phyloP scores from a whole-genome alignment of 2,113 vertebrate genomes.

The Pelobates fuscus region DNA sequence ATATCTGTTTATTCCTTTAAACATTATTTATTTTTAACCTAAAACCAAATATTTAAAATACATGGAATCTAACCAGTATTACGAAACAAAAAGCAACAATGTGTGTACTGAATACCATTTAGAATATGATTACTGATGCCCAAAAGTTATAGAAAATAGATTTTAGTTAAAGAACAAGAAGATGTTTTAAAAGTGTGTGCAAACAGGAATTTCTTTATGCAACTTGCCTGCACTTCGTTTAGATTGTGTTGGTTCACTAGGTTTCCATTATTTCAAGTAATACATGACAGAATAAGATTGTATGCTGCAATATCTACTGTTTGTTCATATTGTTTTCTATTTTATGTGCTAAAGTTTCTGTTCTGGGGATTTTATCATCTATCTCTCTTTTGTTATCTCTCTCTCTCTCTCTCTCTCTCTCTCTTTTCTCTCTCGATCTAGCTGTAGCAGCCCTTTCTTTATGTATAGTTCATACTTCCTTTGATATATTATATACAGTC shows the following conservation, averaged over 20 bases:
- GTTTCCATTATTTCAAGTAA: not conserved
- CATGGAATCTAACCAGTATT: no score
- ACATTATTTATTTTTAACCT: no score
- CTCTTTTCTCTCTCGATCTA: no score
- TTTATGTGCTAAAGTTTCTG: not conserved
- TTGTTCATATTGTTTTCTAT: not conserved
- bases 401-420: no score
- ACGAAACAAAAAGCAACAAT: not conserved
- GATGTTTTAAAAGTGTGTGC: not conserved
- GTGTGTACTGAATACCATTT: not conserved
- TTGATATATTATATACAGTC: no score
- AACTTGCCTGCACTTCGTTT: not conserved
- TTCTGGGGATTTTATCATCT: no score
- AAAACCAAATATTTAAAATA: no score
- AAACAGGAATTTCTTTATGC: not conserved
- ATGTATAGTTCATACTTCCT: no score
- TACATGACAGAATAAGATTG: not conserved
- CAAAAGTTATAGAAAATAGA: not conserved
- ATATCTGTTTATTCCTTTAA: no score
- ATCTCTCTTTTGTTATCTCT: no score
- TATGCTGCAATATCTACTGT: not conserved
- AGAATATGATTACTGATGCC: not conserved
- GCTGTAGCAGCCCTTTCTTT: no score
- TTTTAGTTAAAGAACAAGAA: not conserved
- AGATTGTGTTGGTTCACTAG: constrained; percentile 3